Evolutionary conservation across 2,113 vertebrate genomes (phyloP), one percentile per base, ranked within the genome.

Genomic region (Gadus macrocephalus): DNA sequence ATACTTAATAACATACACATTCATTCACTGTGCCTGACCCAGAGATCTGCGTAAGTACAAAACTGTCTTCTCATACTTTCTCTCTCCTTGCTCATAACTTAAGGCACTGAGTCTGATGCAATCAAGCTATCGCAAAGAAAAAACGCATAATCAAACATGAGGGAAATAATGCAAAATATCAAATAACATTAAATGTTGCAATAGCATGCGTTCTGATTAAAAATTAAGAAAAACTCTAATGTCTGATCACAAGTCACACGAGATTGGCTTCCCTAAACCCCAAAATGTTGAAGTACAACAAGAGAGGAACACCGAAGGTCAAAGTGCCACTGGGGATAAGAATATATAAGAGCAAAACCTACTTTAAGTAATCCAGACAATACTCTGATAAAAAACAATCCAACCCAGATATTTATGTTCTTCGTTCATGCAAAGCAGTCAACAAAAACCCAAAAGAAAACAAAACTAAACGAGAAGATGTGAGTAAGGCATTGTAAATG

Each of bases 401-500:
- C 42, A 49, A 49, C 42, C 12, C 42, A 49, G 8, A 20, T 86
- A 84, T 75, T 74, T 71, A 84, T 73, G 79, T 66, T 80, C 60
- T 66, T 70, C 71, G 67, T 77, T 78, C 88, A 89, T 89, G 87
- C 89, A 87, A 84, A 88, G 85, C 20, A 64, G 76, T 79, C 78
- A 87, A 86, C 78, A 75, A 81, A 84, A 79, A 86, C 60, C 70
- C 20, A 49, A 49, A 49, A 49, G 42, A 49, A 49, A 49, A 49
- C 9, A 49, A 49, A 49, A 49, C 5, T 59, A 69, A 82, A 83
- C 73, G 59, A 80, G 71, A 83, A 68, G 58, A 69, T 75, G 77
- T 62, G 72, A 82, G 78, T 91, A 91, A 90, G 89, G 90, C 89
- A 87, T 86, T 84, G 70, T 16, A 49, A 83, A 89, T 80, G 81